Evolutionary conservation across 2,113 vertebrate genomes (phyloP).

Genomic region (Corydoras maculifer): DNA sequence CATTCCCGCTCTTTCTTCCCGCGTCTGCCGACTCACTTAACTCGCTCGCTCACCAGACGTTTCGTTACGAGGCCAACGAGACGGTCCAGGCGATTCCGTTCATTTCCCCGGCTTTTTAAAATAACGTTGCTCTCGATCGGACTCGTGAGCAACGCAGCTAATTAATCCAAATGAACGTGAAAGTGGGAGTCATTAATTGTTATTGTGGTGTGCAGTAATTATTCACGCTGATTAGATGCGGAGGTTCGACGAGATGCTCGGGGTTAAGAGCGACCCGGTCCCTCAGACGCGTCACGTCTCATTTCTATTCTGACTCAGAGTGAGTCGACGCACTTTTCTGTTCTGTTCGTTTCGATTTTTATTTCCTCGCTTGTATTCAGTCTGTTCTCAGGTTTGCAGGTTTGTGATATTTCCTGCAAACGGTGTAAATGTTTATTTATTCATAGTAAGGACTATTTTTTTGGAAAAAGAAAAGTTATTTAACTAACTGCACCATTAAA

Average conservation of each 20-base stretch:
- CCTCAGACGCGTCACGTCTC: neutral
- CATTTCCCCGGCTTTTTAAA: conserved; percentile 7
- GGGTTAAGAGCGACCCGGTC: neutral
- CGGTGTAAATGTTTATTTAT: too few species aligned
- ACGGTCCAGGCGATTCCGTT: neutral
- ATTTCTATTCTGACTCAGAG: too few species aligned
- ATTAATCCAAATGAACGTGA: conserved; percentile 6
- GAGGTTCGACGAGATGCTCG: neutral
- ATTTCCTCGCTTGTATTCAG: too few species aligned
- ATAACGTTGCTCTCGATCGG: neutral
- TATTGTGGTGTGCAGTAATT: conserved; percentile 4
- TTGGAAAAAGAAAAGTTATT: too few species aligned
- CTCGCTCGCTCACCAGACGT: neutral
- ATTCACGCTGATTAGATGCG: conserved; percentile 3
- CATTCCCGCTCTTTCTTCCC: too few species aligned
- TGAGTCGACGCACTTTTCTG: too few species aligned
- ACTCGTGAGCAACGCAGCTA: neutral
- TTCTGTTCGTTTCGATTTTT: too few species aligned
- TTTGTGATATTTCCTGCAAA: too few species aligned
- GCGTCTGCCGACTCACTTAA: neutral
- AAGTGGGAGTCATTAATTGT: conserved; percentile 35
- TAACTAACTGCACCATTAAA: too few species aligned
- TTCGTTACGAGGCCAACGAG: neutral
- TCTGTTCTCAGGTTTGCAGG: too few species aligned
- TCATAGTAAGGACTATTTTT: too few species aligned